Evolutionary conservation across 2,797 vertebrate genomes (phyloP), one percentile per base, ranked within the genome.

Genomic region (Cuculus canorus): DNA sequence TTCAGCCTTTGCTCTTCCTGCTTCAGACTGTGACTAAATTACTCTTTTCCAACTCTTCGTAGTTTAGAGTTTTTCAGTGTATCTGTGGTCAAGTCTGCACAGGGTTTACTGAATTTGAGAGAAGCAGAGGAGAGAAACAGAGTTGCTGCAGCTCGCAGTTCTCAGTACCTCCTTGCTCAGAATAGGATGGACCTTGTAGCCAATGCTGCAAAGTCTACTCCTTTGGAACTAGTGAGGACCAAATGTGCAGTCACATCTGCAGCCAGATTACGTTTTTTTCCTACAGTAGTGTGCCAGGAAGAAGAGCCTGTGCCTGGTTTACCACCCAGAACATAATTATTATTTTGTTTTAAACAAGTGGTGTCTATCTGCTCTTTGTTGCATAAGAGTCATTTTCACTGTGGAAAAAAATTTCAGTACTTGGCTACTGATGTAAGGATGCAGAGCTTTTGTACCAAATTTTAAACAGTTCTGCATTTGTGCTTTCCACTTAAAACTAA

Each of bases 331-430:
- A 79, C 4, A 3, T 43, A 78, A 53, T 71, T 68, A 86, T n/a
- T 73, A 35, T 63, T 94, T 90, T 92, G 33, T 85, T 94, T 92
- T 54, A 45, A 88, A 88, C 75, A 92, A 95, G 35, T 28, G 33
- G 27, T 92, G 45, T 88, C 70, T 94, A 18, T 84, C 50, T 89
- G 64, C 56, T 77, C 22, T 65, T 92, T 69, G 56, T 91, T 93
- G 45, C 15, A 1, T 70, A 72, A 75, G 37, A 82, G 64, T 68
- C 16, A 28, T 72, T 95, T 93, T 81, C 75, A 70, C 45, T 53
- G 64, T 59, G 48, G 54, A 17, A 80, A 59, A 77, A 75, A 60
- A n/a, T 3, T 27, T 10, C 52, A 64, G 56, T 39, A 27, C 53
- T 93, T 92, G 86, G 35, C 66, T 86, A 19, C 37, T 68, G 50